Conservation (phyloP, 2,113 vertebrate species). For the Archilochus colubris region DNA sequence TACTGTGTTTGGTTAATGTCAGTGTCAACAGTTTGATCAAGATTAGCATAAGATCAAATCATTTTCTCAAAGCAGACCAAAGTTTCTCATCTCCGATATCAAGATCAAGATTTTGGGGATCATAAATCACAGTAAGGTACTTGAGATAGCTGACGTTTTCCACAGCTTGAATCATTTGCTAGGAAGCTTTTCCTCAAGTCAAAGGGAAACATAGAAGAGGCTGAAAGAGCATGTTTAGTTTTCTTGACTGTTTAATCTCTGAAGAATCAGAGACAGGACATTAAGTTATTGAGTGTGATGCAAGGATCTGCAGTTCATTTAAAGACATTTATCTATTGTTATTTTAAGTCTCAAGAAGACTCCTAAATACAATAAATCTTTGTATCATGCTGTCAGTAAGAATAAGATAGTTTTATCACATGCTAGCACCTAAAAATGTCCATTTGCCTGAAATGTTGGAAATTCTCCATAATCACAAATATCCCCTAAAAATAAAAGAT, state of each 20-base stretch:
- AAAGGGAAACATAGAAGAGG: background rate
- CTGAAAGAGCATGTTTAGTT: background rate
- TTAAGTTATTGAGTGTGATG: background rate
- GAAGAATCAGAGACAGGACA: background rate
- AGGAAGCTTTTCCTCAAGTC: background rate
- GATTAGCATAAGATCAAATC: conserved; percentile 8
- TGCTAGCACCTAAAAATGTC: conserved; percentile 22
- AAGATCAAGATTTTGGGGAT: background rate
- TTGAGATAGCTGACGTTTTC: background rate
- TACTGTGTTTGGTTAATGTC: conserved; percentile 34
- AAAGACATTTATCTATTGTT: background rate
- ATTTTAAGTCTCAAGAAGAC: background rate
- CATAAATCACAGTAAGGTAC: background rate
- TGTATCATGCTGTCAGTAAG: conserved; percentile 23
- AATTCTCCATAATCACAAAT: conserved; percentile 31
- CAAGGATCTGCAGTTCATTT: background rate
- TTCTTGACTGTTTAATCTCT: background rate
- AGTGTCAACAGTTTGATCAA: conserved; percentile 19
- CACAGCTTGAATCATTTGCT: background rate
- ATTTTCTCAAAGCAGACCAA: background rate
- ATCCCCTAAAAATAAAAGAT: conserved; percentile 45
- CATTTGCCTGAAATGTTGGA: conserved; percentile 22
- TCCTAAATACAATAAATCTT: background rate
- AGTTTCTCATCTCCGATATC: background rate
- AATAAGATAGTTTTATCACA: conserved; percentile 1